phyloP scores from a whole-genome alignment of 2,888 invertebrate genomes.

The Megastigmus dorsalis region DNA sequence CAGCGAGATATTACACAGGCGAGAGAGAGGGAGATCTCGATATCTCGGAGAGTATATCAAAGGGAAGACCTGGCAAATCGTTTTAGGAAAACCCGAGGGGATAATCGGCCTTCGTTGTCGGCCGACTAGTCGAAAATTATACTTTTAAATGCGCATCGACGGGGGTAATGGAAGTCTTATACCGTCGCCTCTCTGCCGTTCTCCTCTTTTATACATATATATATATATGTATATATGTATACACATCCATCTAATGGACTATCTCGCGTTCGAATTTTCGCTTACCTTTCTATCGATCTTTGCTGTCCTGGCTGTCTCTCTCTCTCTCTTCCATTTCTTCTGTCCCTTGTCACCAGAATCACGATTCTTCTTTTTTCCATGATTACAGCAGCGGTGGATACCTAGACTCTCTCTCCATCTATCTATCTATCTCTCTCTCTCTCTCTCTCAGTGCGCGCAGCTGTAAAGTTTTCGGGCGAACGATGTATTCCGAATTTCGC shows the following conservation, averaged over 20 bases:
- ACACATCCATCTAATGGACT: conserved; percentile 41
- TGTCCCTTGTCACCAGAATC: too few relatives aligned
- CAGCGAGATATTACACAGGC: too few relatives aligned
- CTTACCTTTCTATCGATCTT: neutral
- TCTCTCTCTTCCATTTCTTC: neutral
- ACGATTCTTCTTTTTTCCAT: conserved; percentile 23
- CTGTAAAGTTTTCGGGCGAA: too few relatives aligned
- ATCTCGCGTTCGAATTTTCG: neutral
- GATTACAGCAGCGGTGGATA: conserved; percentile 14
- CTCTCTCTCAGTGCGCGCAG: neutral
- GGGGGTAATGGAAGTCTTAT: conserved; percentile 11
- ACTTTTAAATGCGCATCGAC: conserved; percentile 31
- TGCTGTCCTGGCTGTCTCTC: neutral
- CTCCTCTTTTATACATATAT: too few relatives aligned
- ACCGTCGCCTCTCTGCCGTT: neutral
- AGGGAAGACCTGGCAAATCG: neutral
- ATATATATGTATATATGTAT: too few relatives aligned
- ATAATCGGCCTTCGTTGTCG: neutral
- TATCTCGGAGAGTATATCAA: neutral
- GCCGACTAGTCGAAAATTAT: neutral
- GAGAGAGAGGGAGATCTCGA: neutral
- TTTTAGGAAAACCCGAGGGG: neutral
- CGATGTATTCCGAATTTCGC: neutral
- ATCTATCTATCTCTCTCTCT: neutral
- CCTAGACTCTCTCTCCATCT: neutral